Percentiles rank a stretch among this genome's conserved stretches.
These are phyloP conservation scores for Tipula helvola DNA, from an alignment of 2,888 invertebrate species.

Conservation along the genomic window DNA sequence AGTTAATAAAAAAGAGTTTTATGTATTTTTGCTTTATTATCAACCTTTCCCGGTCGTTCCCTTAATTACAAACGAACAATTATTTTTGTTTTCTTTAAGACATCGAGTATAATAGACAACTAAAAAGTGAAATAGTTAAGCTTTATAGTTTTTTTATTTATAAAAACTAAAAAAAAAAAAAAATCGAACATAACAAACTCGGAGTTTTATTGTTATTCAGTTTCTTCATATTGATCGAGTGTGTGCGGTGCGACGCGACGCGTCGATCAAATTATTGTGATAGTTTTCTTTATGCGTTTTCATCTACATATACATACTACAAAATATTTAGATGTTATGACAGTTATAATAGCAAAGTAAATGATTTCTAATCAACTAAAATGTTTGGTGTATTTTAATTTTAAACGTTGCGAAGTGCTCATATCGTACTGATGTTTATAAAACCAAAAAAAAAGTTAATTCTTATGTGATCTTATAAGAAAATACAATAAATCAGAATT, in stretches of 20 bases:
- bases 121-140: not conserved
- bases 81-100: not conserved
- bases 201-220: not conserved
- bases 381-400: not conserved
- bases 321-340: not conserved
- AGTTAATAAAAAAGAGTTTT: not conserved
- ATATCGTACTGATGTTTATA: not conserved
- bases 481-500: not conserved
- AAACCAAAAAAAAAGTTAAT: not conserved
- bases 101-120: not conserved
- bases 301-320: not conserved
- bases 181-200: not conserved
- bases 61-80: not conserved
- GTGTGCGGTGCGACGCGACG: not conserved
- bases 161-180: not conserved
- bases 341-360: not conserved
- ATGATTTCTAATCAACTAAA: not conserved
- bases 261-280: not conserved
- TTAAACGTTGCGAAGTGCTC: not conserved
- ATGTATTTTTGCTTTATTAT: not conserved
- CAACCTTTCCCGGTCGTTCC: not conserved
- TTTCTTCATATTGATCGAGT: not conserved
- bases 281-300: not conserved
- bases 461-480: not conserved
- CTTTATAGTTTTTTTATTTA: not conserved